Conservation (phyloP, 2,113 vertebrate genomes). For the Xyliphius kryptos region DNA sequence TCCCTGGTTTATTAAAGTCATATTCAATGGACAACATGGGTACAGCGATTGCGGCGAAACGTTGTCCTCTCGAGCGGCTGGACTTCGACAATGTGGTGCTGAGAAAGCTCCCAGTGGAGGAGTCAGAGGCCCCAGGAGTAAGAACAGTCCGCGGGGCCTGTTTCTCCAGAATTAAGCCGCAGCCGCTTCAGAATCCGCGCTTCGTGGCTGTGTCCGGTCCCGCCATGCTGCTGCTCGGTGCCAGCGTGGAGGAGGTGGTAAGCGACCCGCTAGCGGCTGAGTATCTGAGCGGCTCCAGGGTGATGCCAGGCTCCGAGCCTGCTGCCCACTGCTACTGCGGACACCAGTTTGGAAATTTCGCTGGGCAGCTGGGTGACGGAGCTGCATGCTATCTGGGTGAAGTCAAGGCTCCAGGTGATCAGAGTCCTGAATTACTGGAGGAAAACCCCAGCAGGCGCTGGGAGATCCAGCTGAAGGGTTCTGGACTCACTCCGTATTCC, state of each 20-base stretch:
- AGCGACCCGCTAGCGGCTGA: slow-evolving; percentile 70
- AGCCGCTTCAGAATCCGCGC: slow-evolving; percentile 64
- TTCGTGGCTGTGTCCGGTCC: slow-evolving; percentile 76
- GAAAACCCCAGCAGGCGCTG: slow-evolving; percentile 73
- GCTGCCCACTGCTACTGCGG: slow-evolving; percentile 96
- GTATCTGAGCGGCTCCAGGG: slow-evolving; percentile 82
- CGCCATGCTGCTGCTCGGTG: slow-evolving; percentile 78
- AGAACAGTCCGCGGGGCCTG: slow-evolving; percentile 78
- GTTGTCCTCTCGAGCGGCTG: slow-evolving; percentile 64
- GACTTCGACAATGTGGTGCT: slow-evolving; percentile 80
- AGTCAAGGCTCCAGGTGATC: slow-evolving; percentile 63
- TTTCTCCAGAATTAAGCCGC: slow-evolving; percentile 75
- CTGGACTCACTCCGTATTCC: slow-evolving; percentile 86
- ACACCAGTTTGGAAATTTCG: slow-evolving; percentile 94
- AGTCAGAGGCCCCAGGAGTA: slow-evolving; percentile 59
- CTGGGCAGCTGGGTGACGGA: slow-evolving; percentile 91
- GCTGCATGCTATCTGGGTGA: slow-evolving; percentile 93
- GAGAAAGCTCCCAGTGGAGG: slow-evolving; percentile 75
- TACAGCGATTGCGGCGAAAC: slow-evolving; percentile 40
- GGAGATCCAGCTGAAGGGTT: slow-evolving; percentile 96
- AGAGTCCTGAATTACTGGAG: slow-evolving; percentile 58
- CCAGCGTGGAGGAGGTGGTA: slow-evolving; percentile 53
- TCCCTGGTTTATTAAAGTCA: slow-evolving; percentile 30
- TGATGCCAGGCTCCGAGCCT: slow-evolving; percentile 76
- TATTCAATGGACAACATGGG: slow-evolving; percentile 55